Percentiles rank a stretch among this genome's conserved stretches.
Conservation (phyloP, 2,888 invertebrate species). For the Mimachlamys varia region DNA sequence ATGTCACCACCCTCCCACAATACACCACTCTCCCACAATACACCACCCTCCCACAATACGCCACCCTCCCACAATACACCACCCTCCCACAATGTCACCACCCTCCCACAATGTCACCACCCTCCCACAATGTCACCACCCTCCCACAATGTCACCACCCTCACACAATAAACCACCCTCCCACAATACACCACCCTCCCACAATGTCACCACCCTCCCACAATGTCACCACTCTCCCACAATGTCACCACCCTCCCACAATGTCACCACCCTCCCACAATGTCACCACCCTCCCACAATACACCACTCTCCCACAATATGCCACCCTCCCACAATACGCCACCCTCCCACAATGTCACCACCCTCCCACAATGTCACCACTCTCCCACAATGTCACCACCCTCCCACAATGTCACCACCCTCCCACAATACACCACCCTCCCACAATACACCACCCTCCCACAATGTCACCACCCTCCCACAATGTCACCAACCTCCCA, state of each 20-base stretch:
- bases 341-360: background rate
- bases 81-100: no score
- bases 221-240: background rate
- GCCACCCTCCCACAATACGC: background rate
- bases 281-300: no score
- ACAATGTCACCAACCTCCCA: no score
- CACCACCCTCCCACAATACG: background rate
- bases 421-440: background rate
- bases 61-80: background rate
- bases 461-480: background rate
- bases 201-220: no score
- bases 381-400: background rate
- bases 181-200: background rate
- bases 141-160: background rate
- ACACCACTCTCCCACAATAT: background rate
- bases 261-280: background rate
- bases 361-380: no score
- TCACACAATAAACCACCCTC: background rate
- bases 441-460: no score
- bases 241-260: no score
- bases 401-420: no score
- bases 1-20: no score
- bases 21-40: background rate
- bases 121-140: no score
- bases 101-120: background rate